Percentiles rank a stretch among this genome's conserved stretches.
Evolutionary conservation across 2,797 vertebrate genomes (phyloP).

Genomic region (Garrulus glandarius): DNA sequence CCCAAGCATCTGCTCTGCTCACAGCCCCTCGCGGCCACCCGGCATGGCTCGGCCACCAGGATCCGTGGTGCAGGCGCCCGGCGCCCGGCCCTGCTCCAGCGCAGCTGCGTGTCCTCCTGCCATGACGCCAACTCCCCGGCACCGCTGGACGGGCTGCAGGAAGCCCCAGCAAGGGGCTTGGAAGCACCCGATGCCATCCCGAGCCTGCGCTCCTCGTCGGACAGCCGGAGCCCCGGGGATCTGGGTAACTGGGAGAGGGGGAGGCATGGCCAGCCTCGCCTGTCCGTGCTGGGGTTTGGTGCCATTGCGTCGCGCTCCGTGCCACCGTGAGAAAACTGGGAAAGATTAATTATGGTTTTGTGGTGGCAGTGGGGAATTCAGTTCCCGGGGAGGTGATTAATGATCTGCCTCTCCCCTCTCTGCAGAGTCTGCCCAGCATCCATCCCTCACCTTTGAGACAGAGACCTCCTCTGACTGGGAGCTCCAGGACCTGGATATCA

Average conservation of each 20-base stretch:
- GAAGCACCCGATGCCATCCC: neutral
- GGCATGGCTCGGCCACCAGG: neutral
- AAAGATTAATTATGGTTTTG: neutral
- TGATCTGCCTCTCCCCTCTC: neutral
- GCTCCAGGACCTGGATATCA: neutral
- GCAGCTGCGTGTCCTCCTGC: slow-evolving; percentile 57
- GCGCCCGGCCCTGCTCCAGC: slow-evolving; percentile 71
- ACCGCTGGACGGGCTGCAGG: neutral
- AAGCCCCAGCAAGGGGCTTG: neutral
- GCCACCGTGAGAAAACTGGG: neutral
- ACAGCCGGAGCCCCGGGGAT: slow-evolving; percentile 83
- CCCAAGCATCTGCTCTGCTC: neutral
- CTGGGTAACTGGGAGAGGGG: slow-evolving; percentile 46
- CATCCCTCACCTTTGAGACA: slow-evolving; percentile 75
- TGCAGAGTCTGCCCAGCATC: slow-evolving; percentile 66
- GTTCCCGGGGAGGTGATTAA: neutral
- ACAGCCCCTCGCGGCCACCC: neutral
- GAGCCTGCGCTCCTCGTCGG: slow-evolving; percentile 77
- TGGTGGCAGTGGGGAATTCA: neutral
- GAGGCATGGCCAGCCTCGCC: fast-evolving
- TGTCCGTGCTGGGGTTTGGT: fast-evolving
- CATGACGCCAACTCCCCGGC: neutral
- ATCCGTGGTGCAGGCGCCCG: neutral
- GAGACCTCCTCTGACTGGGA: slow-evolving; percentile 80
- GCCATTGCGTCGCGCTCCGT: fast-evolving